Evolutionary conservation across 1,140 invertebrate genomes (phyloP).

Genomic region (Matsumurasca onukii): DNA sequence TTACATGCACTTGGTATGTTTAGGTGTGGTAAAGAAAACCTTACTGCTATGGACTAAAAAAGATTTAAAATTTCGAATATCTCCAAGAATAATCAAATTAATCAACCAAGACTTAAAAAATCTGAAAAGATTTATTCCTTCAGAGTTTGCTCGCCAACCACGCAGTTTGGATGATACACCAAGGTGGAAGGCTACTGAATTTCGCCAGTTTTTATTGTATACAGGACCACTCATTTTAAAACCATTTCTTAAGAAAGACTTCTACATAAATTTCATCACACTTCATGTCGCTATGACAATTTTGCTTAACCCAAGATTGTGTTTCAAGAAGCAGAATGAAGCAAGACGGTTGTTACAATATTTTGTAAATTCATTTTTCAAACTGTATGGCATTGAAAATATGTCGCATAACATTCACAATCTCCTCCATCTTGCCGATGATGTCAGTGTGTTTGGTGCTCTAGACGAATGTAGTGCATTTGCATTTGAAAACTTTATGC

Average conservation of each 20-base stretch:
- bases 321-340: neutral
- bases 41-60: slow-evolving; percentile 43
- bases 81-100: neutral
- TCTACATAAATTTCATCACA: neutral
- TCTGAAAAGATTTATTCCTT: slow-evolving; percentile 35
- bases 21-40: slow-evolving; percentile 44
- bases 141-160: slow-evolving; percentile 47
- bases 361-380: neutral
- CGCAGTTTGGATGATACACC: slow-evolving; percentile 43
- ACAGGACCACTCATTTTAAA: slow-evolving; percentile 45
- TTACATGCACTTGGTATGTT: slow-evolving; percentile 44
- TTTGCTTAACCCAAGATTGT: neutral
- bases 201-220: slow-evolving; percentile 48
- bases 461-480: slow-evolving; percentile 1
- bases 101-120: neutral
- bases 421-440: neutral
- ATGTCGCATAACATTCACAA: neutral
- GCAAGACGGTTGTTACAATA: too few relatives aligned
- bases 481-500: slow-evolving; percentile 2
- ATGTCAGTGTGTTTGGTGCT: neutral
- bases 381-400: neutral
- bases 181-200: slow-evolving; percentile 50
- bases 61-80: slow-evolving; percentile 33
- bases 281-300: neutral
- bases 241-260: neutral